phyloP scores from a whole-genome alignment of 2,888 invertebrate genomes.

The Brachylomia viminalis region DNA sequence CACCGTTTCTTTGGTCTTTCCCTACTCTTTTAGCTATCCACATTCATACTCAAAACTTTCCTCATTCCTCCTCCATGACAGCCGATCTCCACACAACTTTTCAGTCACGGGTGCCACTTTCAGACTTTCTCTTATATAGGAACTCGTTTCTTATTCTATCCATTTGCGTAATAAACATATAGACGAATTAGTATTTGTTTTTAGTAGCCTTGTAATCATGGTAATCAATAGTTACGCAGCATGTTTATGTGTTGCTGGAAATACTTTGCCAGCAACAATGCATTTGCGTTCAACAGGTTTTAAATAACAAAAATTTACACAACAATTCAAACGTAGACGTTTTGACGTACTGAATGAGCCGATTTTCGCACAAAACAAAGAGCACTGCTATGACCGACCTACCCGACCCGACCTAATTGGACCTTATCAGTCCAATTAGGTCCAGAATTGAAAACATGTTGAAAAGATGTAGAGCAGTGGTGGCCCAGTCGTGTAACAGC shows the following conservation, averaged over 20 bases:
- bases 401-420: not conserved
- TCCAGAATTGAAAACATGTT: no score
- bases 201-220: not conserved
- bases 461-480: no score
- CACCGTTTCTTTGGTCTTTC: not conserved
- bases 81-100: not conserved
- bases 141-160: not conserved
- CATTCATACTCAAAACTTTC: not conserved
- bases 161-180: not conserved
- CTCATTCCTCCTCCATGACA: not conserved
- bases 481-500: no score
- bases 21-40: not conserved
- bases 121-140: not conserved
- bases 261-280: not conserved
- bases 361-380: not conserved
- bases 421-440: no score
- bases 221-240: not conserved
- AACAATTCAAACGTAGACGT: not conserved
- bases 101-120: not conserved
- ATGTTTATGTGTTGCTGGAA: not conserved
- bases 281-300: not conserved
- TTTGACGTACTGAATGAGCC: not conserved
- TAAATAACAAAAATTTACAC: not conserved
- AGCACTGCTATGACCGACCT: not conserved
- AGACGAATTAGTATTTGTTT: not conserved